phyloP scores from a whole-genome alignment of 2,888 invertebrate species.

The Ditula angustiorana region DNA sequence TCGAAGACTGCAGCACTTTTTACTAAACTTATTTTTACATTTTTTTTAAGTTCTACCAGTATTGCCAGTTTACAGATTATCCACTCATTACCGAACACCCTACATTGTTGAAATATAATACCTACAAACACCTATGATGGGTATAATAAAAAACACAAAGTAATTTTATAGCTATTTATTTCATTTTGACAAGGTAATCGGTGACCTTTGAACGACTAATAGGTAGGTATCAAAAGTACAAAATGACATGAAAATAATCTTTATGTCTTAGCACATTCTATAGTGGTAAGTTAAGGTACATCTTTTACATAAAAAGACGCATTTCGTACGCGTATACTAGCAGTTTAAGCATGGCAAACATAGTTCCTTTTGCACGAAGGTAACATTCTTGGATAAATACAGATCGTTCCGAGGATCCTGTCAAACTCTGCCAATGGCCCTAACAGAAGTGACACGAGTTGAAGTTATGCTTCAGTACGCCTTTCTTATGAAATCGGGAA shows the following conservation, averaged over 20 bases:
- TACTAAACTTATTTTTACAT: too few relatives aligned
- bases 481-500: too few relatives aligned
- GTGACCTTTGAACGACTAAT: slow-evolving; percentile 82
- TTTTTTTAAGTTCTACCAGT: too few relatives aligned
- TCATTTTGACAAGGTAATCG: slow-evolving; percentile 83
- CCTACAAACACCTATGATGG: too few relatives aligned
- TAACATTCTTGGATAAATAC: slow-evolving; percentile 48
- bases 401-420: slow-evolving; percentile 1
- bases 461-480: too few relatives aligned
- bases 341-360: slow-evolving; percentile 50
- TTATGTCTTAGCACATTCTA: slow-evolving; percentile 70
- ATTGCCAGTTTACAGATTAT: too few relatives aligned
- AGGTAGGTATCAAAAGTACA: slow-evolving; percentile 83
- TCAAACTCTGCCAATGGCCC: slow-evolving; percentile 11
- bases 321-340: slow-evolving; percentile 71
- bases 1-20: too few relatives aligned
- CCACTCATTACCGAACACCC: too few relatives aligned
- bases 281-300: slow-evolving; percentile 76
- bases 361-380: slow-evolving; percentile 54
- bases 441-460: too few relatives aligned
- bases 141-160: slow-evolving; percentile 53
- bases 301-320: slow-evolving; percentile 65
- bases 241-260: slow-evolving; percentile 78
- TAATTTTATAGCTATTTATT: slow-evolving; percentile 80
- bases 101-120: too few relatives aligned